A percentile compares a stretch with the other conserved stretches of the same genome.
These are phyloP conservation scores for Hetaerina americana DNA, from an alignment of 1,140 invertebrate species.

Conservation along the genomic window DNA sequence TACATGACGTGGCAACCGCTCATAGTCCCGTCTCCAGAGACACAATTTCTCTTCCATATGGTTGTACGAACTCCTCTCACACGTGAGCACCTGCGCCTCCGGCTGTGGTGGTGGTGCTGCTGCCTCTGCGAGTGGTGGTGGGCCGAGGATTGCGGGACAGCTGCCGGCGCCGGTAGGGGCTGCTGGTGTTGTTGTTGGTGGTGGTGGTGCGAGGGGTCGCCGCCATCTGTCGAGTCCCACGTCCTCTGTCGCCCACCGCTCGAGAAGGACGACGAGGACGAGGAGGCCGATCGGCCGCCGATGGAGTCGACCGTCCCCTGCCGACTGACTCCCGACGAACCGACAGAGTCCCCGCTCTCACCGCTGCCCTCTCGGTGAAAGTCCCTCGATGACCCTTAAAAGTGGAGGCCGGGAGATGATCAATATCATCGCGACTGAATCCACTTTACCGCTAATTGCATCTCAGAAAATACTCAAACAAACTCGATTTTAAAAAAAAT, in stretches of 20 bases:
- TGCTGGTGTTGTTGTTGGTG: background rate
- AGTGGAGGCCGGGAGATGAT: background rate
- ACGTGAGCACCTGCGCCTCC: background rate
- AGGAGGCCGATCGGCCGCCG: background rate
- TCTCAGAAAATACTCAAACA: too few relatives aligned
- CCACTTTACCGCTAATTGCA: too few relatives aligned
- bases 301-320: background rate
- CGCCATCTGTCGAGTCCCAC: background rate
- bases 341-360: constrained; percentile 1
- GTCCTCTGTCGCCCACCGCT: background rate
- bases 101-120: too few relatives aligned
- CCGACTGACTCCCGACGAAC: background rate
- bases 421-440: background rate
- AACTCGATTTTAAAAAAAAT: too few relatives aligned
- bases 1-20: too few relatives aligned
- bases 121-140: background rate
- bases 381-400: background rate
- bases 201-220: background rate
- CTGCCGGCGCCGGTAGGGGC: background rate
- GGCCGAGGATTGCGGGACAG: background rate
- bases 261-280: background rate
- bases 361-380: constrained; percentile 1
- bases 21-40: background rate
- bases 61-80: too few relatives aligned
- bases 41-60: background rate